These are phyloP conservation scores for Epizoanthus stellaris DNA, from an alignment of 92 coral and sea anemone genomes.

Conservation along the genomic window DNA sequence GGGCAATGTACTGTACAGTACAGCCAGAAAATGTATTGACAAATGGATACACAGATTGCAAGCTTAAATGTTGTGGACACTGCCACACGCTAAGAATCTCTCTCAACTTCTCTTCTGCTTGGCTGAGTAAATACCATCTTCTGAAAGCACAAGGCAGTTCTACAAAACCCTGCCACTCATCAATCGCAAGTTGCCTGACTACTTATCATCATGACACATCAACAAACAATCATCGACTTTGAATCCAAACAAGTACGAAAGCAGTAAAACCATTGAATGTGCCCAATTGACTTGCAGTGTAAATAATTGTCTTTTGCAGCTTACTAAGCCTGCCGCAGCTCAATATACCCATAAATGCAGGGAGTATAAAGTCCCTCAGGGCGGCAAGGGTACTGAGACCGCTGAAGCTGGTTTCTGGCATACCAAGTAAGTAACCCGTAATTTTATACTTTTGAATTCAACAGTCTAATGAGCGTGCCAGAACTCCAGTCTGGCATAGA, in stretches of 20 bases:
- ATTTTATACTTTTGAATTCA: slow-evolving; percentile 51
- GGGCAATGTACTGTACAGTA: too few relatives aligned
- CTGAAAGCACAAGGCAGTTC: not conserved
- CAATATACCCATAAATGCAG: slow-evolving; percentile 53
- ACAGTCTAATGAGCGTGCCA: slow-evolving; percentile 98
- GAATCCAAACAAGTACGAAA: slow-evolving; percentile 9
- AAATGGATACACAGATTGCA: too few relatives aligned
- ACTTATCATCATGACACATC: not conserved
- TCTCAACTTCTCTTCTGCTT: not conserved
- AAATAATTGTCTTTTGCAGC: slow-evolving; percentile 55
- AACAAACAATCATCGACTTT: slow-evolving; percentile 25
- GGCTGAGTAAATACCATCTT: slow-evolving; percentile 3
- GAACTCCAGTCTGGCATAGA: slow-evolving; percentile 81
- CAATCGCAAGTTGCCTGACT: slow-evolving; percentile 5
- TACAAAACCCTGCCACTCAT: not conserved
- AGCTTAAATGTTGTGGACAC: not conserved
- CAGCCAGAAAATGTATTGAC: too few relatives aligned
- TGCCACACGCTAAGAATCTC: not conserved
- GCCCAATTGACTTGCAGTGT: slow-evolving; percentile 16
- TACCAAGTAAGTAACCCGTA: slow-evolving; percentile 92
- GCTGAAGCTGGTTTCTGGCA: slow-evolving; percentile 90
- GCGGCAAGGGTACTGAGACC: slow-evolving; percentile 76
- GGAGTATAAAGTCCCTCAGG: slow-evolving; percentile 81
- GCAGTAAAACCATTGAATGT: not conserved
- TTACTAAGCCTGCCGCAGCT: slow-evolving; percentile 81